phyloP scores from a whole-genome alignment of 2,113 vertebrate genomes.

The Chloebia gouldiae region DNA sequence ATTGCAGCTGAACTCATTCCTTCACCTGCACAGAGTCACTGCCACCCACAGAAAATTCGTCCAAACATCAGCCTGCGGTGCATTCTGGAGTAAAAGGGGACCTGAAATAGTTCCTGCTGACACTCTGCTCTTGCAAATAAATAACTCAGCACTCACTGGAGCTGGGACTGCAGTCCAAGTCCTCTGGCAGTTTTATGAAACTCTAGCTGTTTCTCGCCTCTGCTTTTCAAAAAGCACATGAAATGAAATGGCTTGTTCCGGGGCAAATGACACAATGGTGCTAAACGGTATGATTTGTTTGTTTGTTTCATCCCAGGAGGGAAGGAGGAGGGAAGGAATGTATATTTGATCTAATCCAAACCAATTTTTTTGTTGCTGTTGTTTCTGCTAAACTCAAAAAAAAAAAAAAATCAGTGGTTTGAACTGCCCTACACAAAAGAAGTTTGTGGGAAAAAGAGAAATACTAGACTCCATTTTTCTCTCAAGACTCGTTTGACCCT shows the following conservation, averaged over 20 bases:
- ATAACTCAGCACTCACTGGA: not conserved
- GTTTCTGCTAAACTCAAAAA: not conserved
- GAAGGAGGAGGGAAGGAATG: constrained; percentile 22
- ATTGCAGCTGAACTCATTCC: not conserved
- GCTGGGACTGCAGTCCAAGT: constrained; percentile 18
- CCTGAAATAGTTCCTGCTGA: not conserved
- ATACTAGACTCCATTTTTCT: not conserved
- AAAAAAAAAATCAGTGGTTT: not conserved
- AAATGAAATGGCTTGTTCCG: not conserved
- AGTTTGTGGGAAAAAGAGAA: not conserved
- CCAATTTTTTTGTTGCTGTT: not conserved
- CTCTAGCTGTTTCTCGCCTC: not conserved
- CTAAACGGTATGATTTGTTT: constrained; percentile 49
- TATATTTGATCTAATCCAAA: constrained; percentile 47
- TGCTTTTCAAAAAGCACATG: constrained; percentile 28
- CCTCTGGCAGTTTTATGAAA: constrained; percentile 52
- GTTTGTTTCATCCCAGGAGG: constrained; percentile 48
- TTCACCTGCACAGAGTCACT: not conserved
- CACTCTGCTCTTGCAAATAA: not conserved
- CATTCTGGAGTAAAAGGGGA: not conserved
- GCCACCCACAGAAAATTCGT: not conserved
- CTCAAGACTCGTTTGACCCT: not conserved
- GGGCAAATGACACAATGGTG: constrained; percentile 58
- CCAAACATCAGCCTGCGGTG: not conserved
- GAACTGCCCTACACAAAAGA: not conserved